These are phyloP conservation scores for Cochlearius cochlearius DNA, from an alignment of 2,113 vertebrate species.

Conservation along the genomic window DNA sequence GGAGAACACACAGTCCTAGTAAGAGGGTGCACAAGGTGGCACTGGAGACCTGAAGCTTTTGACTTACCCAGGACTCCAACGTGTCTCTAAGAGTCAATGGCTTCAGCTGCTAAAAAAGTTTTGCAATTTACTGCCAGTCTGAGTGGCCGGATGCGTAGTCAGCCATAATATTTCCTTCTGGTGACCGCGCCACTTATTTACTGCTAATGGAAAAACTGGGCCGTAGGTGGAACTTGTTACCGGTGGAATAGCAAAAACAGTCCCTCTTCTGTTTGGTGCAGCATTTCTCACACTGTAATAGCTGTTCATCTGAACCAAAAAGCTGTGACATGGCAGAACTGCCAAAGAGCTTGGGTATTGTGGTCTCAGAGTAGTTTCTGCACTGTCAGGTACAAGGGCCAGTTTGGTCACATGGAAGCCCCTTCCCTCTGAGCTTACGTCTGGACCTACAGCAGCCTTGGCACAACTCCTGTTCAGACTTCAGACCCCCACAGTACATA, in stretches of 20 bases:
- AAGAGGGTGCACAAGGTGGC: not conserved
- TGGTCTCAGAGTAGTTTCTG: not conserved
- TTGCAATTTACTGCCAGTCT: not conserved
- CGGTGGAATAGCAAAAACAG: not conserved
- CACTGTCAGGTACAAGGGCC: not conserved
- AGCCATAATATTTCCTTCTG: not conserved
- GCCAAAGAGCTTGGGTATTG: not conserved
- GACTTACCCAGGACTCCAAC: not conserved
- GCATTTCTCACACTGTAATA: not conserved
- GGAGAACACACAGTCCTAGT: not conserved
- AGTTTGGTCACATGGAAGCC: not conserved
- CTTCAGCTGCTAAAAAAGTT: not conserved
- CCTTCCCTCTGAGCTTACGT: not conserved
- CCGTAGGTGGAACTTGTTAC: not conserved
- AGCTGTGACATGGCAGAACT: not conserved
- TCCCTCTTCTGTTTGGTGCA: not conserved
- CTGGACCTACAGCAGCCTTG: not conserved
- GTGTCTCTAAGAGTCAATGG: not conserved
- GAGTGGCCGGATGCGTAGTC: not conserved
- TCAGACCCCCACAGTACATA: rapidly evolving
- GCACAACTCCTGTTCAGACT: not conserved
- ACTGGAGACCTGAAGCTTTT: not conserved
- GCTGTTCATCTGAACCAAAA: not conserved
- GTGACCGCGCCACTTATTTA: not conserved
- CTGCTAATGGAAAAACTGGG: not conserved